Conservation (phyloP, 2,797 vertebrate species). For the Ptychadena robeensis region DNA sequence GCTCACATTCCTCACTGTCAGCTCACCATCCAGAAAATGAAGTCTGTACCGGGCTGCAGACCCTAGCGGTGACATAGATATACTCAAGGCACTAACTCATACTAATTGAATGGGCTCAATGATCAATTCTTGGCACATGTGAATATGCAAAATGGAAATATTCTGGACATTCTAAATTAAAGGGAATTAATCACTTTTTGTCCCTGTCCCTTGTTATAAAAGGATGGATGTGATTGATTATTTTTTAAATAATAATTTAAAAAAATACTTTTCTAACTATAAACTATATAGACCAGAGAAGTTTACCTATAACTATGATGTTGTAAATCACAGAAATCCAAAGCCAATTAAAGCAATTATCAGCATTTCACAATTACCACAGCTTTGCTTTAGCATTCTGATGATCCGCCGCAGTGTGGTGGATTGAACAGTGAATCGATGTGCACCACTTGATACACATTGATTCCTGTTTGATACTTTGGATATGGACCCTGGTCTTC, state of each 20-base stretch:
- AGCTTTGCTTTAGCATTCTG: too few relatives aligned
- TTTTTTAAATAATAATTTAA: too few relatives aligned
- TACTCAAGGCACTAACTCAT: not conserved
- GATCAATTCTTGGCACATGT: not conserved
- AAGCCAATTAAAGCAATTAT: too few relatives aligned
- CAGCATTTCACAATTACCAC: too few relatives aligned
- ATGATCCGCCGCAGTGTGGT: too few relatives aligned
- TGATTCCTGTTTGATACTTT: too few relatives aligned
- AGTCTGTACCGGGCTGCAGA: not conserved
- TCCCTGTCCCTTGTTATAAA: not conserved
- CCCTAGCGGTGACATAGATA: constrained; percentile 3
- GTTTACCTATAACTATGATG: too few relatives aligned
- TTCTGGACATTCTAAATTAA: not conserved
- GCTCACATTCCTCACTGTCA: constrained; percentile 36
- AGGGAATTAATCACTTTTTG: not conserved
- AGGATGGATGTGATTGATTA: not conserved
- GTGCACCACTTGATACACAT: too few relatives aligned
- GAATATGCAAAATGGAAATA: not conserved
- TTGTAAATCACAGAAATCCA: too few relatives aligned
- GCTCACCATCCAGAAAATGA: constrained; percentile 25
- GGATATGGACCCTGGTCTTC: too few relatives aligned
- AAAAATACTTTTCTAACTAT: not conserved
- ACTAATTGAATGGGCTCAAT: constrained; percentile 1
- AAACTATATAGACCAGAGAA: not conserved
- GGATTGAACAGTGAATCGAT: too few relatives aligned